Base-by-base conservation (phyloP, 1,140 invertebrate genomes). In the Brachystomella parvula region DNA sequence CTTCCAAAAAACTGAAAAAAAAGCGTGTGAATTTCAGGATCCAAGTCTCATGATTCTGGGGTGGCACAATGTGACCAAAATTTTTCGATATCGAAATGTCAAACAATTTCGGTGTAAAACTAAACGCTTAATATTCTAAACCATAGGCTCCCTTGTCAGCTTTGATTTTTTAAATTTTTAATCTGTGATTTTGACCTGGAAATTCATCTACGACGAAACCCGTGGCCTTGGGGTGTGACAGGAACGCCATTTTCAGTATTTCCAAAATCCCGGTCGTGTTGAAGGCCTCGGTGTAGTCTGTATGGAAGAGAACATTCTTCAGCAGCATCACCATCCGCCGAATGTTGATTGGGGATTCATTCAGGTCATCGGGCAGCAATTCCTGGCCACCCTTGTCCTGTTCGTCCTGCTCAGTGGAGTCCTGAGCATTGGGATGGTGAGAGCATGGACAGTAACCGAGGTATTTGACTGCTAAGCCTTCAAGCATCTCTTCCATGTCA, bases 291-390 rank as follows among this genome's bases (percentile, higher is more conserved):
- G 49, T 24, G 49, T 24, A 6, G 24, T 26, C 49, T 24, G 12
- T 53, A 24, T 53, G 24, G 12, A 12, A 53, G 6, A 53, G 49
- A 53, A 53, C 49, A 24, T 53, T 9, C 21, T 53, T 53, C 6
- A 53, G 15, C 15, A 53, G 49, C 49, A 53, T 53, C 49, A 53
- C 49, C 24, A 53, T 19, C 24, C 49, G 49, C 49, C 24, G 49
- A 6, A 53, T 24, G 49, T 9, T 12, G 3, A 53, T 6, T 53
- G 49, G 49, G 24, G 12, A 53, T 12, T 53, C 24, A 53, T 53
- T 53, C 9, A 53, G 6, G 21, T 53, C 49, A 6, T 12, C 9
- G 6, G 49, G 49, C 12, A 53, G 49, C 24, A n/a, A n/a, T 15
- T 24, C 6, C 21, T 53, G 15, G 24, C 15, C 12, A 53, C 12